These are phyloP conservation scores for Papilio helenus DNA, from an alignment of 1,140 invertebrate genomes.

Conservation along the genomic window DNA sequence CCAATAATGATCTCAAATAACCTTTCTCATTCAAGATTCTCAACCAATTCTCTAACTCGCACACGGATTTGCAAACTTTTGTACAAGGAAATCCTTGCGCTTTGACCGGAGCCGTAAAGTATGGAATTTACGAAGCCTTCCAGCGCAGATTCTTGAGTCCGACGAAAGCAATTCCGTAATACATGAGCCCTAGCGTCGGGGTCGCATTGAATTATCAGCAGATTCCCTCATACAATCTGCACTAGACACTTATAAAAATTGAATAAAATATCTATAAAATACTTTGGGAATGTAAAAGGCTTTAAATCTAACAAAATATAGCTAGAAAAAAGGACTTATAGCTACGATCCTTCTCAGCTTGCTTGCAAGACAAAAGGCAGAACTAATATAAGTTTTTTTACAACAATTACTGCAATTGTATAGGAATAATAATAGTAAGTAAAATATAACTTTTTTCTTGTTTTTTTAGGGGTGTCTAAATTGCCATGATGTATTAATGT, in stretches of 20 bases:
- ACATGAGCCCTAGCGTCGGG: conserved; percentile 58
- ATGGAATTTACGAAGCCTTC: conserved; percentile 49
- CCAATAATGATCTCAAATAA: background rate
- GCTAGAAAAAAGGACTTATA: background rate
- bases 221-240: conserved; percentile 53
- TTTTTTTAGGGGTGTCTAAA: too few relatives aligned
- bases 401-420: too few relatives aligned
- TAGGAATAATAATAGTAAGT: too few relatives aligned
- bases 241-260: conserved; percentile 43
- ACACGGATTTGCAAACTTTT: conserved; percentile 8
- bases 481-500: too few relatives aligned
- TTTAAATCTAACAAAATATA: background rate
- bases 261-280: conserved; percentile 24
- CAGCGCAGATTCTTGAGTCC: conserved; percentile 48
- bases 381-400: too few relatives aligned
- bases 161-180: conserved; percentile 63
- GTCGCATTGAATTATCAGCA: conserved; percentile 61
- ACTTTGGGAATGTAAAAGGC: conserved; percentile 10
- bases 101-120: conserved; percentile 49
- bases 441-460: too few relatives aligned
- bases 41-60: background rate
- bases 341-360: too few relatives aligned
- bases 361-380: too few relatives aligned
- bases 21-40: background rate
- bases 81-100: conserved; percentile 42